A percentile compares a stretch with the other conserved stretches of the same genome.
Evolutionary conservation across 2,113 vertebrate species (phyloP).

Genomic region (Oreochromis aureus): DNA sequence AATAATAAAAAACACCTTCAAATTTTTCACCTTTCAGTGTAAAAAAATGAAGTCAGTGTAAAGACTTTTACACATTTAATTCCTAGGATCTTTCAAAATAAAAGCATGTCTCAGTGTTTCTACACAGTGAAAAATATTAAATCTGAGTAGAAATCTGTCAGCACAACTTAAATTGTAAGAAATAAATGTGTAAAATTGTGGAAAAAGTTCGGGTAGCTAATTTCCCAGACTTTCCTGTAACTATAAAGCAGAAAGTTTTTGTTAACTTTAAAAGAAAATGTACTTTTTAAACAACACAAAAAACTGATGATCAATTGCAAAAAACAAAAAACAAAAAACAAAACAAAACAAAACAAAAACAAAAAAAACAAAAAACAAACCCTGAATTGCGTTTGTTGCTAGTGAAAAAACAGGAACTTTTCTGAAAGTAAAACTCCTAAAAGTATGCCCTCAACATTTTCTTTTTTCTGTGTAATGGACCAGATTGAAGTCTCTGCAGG

Average conservation of each 20-base stretch:
- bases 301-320: background rate
- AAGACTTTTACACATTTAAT: background rate
- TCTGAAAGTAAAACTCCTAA: background rate
- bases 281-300: background rate
- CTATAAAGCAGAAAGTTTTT: background rate
- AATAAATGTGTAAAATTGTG: background rate
- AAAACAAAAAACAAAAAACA: background rate
- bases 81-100: background rate
- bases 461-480: background rate
- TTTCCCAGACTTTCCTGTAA: background rate
- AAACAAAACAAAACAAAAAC: no score
- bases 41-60: background rate
- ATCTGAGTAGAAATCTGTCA: background rate
- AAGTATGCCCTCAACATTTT: background rate
- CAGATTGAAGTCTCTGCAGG: background rate
- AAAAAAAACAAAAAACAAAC: no score
- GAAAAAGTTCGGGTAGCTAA: background rate
- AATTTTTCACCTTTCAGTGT: background rate
- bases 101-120: background rate
- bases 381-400: background rate
- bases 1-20: background rate
- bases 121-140: background rate
- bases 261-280: background rate
- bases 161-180: background rate
- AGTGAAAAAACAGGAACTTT: background rate